These are phyloP conservation scores for Neopelma chrysocephalum DNA, from an alignment of 2,797 vertebrate species.

Conservation along the genomic window DNA sequence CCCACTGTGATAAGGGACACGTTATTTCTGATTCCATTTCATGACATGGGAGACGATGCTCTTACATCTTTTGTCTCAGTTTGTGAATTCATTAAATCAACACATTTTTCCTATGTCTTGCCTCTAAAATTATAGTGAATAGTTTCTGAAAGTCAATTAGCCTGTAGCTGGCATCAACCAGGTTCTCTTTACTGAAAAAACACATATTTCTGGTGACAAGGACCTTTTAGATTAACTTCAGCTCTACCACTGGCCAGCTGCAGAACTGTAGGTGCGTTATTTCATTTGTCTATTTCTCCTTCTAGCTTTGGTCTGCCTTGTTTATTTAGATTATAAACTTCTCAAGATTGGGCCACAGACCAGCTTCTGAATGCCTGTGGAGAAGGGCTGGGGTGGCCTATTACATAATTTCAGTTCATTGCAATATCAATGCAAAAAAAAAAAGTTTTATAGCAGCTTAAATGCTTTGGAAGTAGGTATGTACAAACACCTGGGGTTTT, in stretches of 20 bases:
- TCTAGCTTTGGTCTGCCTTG: not conserved
- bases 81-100: not conserved
- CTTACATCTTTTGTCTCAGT: not conserved
- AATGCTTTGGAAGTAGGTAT: not conserved
- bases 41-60: accelerated
- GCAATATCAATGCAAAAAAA: not conserved
- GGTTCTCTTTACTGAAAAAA: not conserved
- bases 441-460: not conserved
- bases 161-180: not conserved
- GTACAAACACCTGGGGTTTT: not conserved
- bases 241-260: not conserved
- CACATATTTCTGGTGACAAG: not conserved
- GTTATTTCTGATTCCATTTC: not conserved
- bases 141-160: not conserved
- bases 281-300: not conserved
- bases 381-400: not conserved
- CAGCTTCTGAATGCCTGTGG: not conserved
- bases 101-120: not conserved
- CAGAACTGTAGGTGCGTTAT: not conserved
- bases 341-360: not conserved
- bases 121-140: not conserved
- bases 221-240: not conserved
- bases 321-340: not conserved
- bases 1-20: not conserved
- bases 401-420: not conserved